Evolutionary conservation across 2,113 vertebrate species (phyloP).

Genomic region (Myrmecophaga tridactyla): DNA sequence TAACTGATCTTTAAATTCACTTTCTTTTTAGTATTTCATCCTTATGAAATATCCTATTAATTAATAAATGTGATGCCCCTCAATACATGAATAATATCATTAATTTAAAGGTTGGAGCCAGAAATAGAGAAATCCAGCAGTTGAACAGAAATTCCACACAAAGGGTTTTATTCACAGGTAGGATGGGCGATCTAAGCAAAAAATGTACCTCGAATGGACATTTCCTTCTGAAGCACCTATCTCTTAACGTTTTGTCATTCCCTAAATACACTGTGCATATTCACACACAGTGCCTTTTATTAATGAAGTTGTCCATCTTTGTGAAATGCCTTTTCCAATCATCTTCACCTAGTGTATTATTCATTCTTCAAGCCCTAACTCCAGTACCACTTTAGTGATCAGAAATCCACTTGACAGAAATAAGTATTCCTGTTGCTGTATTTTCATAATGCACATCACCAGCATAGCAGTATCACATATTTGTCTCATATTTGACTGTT

Average conservation of each 20-base stretch:
- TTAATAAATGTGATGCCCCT: neutral
- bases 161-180: neutral
- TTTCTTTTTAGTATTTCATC: neutral
- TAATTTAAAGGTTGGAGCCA: neutral
- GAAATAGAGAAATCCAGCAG: neutral
- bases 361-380: neutral
- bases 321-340: neutral
- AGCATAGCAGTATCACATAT: neutral
- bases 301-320: neutral
- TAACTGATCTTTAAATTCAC: constrained; percentile 32
- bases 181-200: neutral
- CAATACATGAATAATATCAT: neutral
- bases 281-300: neutral
- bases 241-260: neutral
- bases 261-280: neutral
- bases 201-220: neutral
- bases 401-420: neutral
- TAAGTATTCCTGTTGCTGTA: neutral
- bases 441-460: neutral
- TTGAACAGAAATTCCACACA: neutral
- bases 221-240: neutral
- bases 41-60: constrained; percentile 35
- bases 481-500: neutral
- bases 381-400: neutral
- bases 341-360: neutral